Percentiles rank a stretch among this genome's conserved stretches.
phyloP scores from a whole-genome alignment of 2,888 invertebrate genomes.

The Octonoba sinensis region DNA sequence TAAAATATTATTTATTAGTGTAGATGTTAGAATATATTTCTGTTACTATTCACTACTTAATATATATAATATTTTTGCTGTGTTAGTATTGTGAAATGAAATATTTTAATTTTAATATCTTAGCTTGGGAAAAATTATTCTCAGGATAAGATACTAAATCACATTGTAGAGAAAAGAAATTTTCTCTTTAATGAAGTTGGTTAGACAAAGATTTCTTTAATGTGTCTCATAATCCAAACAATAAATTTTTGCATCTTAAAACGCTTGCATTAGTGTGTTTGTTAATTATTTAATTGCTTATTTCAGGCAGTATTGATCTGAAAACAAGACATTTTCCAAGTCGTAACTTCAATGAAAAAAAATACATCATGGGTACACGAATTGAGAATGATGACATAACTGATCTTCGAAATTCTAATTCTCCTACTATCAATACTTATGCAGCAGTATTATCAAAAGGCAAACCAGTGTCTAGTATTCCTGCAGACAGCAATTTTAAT shows the following conservation, averaged over 20 bases:
- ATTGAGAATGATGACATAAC: background rate
- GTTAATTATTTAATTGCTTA: background rate
- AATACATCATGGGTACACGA: background rate
- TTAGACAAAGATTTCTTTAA: no score
- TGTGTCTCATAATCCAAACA: no score
- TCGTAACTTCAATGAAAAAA: slow-evolving; percentile 2
- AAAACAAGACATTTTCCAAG: background rate
- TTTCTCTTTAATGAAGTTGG: no score
- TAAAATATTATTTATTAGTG: no score
- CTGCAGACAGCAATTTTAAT: slow-evolving; percentile 35
- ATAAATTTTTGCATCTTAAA: background rate
- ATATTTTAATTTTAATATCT: no score
- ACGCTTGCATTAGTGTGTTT: background rate
- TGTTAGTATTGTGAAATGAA: no score
- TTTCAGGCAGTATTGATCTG: background rate
- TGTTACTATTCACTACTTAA: no score
- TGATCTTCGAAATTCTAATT: background rate
- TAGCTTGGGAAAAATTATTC: no score
- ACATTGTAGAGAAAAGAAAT: no score
- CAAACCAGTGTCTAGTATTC: slow-evolving; percentile 12
- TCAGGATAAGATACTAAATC: no score
- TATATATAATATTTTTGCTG: no score
- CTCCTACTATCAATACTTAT: slow-evolving; percentile 22
- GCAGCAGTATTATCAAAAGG: slow-evolving; percentile 35
- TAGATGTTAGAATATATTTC: no score